Conservation (phyloP, 2,888 invertebrate species). For the Achlya flavicornis region DNA sequence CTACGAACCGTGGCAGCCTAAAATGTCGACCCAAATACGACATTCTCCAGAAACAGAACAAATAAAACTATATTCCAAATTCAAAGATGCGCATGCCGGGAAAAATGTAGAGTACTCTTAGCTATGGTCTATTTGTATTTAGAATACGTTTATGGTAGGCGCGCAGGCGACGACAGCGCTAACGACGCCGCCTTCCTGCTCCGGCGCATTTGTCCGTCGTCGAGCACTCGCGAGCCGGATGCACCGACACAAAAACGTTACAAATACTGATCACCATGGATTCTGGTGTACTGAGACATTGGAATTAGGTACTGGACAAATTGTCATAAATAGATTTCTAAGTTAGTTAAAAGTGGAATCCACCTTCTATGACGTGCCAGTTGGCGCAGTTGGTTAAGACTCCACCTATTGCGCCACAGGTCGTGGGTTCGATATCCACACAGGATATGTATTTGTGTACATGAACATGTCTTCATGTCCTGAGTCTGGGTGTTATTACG, state of each 20-base stretch:
- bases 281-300: conserved; percentile 19
- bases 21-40: no score
- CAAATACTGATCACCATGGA: conserved; percentile 21
- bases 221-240: conserved; percentile 64
- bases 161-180: conserved; percentile 72
- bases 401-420: no score
- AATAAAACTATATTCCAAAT: background rate
- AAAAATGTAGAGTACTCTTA: conserved; percentile 8
- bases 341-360: no score
- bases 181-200: conserved; percentile 78
- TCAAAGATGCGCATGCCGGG: background rate
- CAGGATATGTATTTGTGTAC: no score
- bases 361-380: no score
- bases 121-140: conserved; percentile 21
- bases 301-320: background rate
- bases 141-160: conserved; percentile 20
- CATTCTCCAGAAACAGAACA: background rate
- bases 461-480: no score
- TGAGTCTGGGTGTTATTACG: no score
- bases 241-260: conserved; percentile 49
- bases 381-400: no score
- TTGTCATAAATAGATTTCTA: background rate
- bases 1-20: no score
- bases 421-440: no score
- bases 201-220: conserved; percentile 74